Base-by-base conservation (phyloP, 2,888 invertebrate genomes). In the Pheosia gnoma region DNA sequence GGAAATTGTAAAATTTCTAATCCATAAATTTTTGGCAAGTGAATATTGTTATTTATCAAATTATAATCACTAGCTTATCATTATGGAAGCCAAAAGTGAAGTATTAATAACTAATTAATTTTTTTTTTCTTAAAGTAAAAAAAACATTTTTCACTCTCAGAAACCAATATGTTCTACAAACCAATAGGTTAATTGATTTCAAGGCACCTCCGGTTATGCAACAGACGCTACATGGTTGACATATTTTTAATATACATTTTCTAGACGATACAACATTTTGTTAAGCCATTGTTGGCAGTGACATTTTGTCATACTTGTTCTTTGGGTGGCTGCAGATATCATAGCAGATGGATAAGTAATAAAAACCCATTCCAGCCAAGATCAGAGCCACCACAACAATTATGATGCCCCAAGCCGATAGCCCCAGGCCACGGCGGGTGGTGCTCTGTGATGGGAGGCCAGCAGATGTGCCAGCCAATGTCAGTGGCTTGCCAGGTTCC, bases 371-470 rank as follows among this genome's bases (percentile, higher is more conserved):
- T 67, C 92, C 91, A 5, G 92, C 84, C 36, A 95, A 75, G 52
- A 95, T 93, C n/a, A 94, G 66, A 1, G 89, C 86, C 10, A 95
- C 79, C 62, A 95, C 83, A 9, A 95, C 74, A n/a, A 90, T 84
- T 10, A 95, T 94, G 41, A 96, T 94, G 36, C 96, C 96, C 94
- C 96, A 96, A 0, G 96, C 96, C 0, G 95, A 95, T 47, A 95
- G 86, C 5, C 94, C 94, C n/a, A 93, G 71, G 13, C 94, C 92
- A 78, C 82, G 81, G 51, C 88, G 79, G 1, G 85, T 75, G 2
- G 83, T 56, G 51, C 79, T 80, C 62, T 89, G 85, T 6, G 82
- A 72, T 4, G 88, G 81, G 13, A 84, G 66, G 5, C 86, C 85
- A 37, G 82, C 62, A 39, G 83, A 81, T n/a, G 82, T 77, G 4